Percentiles rank a stretch among this genome's conserved stretches.
Evolutionary conservation across 2,113 vertebrate species (phyloP).

Genomic region (Thomomys bottae): DNA sequence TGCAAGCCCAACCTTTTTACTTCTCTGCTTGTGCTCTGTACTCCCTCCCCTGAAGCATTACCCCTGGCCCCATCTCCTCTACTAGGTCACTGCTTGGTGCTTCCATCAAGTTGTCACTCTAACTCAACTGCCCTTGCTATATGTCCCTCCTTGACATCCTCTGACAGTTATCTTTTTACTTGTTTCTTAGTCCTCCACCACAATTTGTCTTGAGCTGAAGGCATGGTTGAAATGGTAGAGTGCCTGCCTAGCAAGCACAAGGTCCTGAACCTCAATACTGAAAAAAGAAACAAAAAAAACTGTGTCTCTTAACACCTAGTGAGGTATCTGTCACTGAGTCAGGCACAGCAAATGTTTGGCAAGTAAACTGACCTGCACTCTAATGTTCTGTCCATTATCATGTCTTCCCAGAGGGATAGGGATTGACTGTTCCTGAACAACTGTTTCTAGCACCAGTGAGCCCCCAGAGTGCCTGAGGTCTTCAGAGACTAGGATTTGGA

Average conservation of each 20-base stretch:
- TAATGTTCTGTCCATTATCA: background rate
- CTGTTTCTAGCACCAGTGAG: background rate
- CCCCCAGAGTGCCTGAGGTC: background rate
- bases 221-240: too few relatives aligned
- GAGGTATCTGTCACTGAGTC: background rate
- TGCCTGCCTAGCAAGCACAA: background rate
- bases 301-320: slow-evolving; percentile 21
- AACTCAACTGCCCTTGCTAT: background rate
- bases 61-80: background rate
- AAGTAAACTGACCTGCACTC: background rate
- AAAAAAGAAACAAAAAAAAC: too few relatives aligned
- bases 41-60: background rate
- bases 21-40: background rate
- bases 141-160: background rate
- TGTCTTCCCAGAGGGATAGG: background rate
- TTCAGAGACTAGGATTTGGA: background rate
- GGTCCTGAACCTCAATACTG: background rate
- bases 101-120: background rate
- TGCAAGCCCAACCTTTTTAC: background rate
- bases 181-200: background rate
- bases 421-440: background rate
- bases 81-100: background rate
- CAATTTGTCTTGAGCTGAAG: too few relatives aligned
- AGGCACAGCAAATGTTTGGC: background rate
- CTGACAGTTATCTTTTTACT: slow-evolving; percentile 7